Percentiles rank a stretch among this genome's conserved stretches.
These are phyloP conservation scores for Electrona antarctica DNA, from an alignment of 2,113 vertebrate species.

Conservation along the genomic window DNA sequence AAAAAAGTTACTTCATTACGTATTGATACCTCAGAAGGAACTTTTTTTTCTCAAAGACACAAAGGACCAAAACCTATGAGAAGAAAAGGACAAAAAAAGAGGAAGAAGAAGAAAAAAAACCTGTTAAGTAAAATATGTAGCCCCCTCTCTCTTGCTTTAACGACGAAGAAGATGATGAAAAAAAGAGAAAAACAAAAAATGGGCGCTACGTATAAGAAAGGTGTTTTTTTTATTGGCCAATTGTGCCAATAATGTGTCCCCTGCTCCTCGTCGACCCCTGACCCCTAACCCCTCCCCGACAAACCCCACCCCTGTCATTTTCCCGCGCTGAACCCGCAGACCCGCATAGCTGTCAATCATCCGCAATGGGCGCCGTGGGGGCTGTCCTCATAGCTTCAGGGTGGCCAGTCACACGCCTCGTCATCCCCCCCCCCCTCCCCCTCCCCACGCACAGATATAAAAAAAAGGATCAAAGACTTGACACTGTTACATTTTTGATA, in stretches of 20 bases:
- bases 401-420: slow-evolving; percentile 50
- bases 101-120: slow-evolving; percentile 66
- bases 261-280: slow-evolving; percentile 71
- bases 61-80: slow-evolving; percentile 83
- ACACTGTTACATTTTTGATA: slow-evolving; percentile 66
- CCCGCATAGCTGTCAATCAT: slow-evolving; percentile 75
- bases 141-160: slow-evolving; percentile 82
- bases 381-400: slow-evolving; percentile 35
- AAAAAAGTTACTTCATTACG: slow-evolving; percentile 74
- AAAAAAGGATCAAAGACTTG: slow-evolving; percentile 51
- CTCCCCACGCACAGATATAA: slow-evolving; percentile 23
- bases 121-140: slow-evolving; percentile 76
- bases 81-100: slow-evolving; percentile 63
- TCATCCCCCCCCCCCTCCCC: slow-evolving; percentile 13
- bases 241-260: slow-evolving; percentile 79
- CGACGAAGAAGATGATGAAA: no score
- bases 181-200: slow-evolving; percentile 42
- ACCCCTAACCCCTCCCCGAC: slow-evolving; percentile 54
- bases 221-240: slow-evolving; percentile 72
- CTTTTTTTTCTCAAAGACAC: slow-evolving; percentile 78
- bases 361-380: slow-evolving; percentile 48
- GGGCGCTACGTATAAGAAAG: slow-evolving; percentile 66
- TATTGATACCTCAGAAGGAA: slow-evolving; percentile 86
- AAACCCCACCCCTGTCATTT: slow-evolving; percentile 53
- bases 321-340: slow-evolving; percentile 73